Base-by-base conservation (phyloP, 2,113 vertebrate genomes). In the Lathamus discolor region DNA sequence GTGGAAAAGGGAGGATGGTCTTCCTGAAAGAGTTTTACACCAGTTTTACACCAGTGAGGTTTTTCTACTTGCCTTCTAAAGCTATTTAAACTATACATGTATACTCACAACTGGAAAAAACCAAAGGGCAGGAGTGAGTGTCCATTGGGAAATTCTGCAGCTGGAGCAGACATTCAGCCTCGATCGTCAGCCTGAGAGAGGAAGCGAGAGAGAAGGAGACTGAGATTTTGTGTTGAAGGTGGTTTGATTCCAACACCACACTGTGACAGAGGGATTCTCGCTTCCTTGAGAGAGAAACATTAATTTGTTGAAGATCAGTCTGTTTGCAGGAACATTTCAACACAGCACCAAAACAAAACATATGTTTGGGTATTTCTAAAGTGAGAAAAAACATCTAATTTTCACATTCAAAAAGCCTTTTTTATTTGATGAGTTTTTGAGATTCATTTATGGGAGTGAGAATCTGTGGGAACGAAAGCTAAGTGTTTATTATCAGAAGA, bases 71-170 rank as follows among this genome's bases (percentile, higher is more conserved):
- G 10, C 37, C 27, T 86, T 59, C 54, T 46, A 67, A 73, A 79
- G 31, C 29, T 48, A 7, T 83, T 43, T 77, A 23, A 16, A 83
- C 94, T 86, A 83, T 23, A 84, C 18, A 69, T 6, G 31, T 78
- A 87, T 98, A 99, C 99, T 99, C 96, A 99, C 99, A 99, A 97
- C 99, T 99, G 96, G 99, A 99, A 98, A 99, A 99, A 98, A 99
- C 98, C 96, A 99, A 98, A 27, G 99, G 99, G 96, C 99, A 99
- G 78, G 99, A 99, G 92, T 99, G 99, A 89, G 99, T 99, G 96
- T 99, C 99, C 99, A 99, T 99, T 72, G 99, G 99, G 91, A 99
- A 99, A 98, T 99, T 99, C 98, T 99, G 98, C 68, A 99, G 98
- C 96, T 99, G 98, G 68, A 99, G 98, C 94, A 99, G 98, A 93